phyloP scores from a whole-genome alignment of 2,888 invertebrate species.

The Agrenia bidenticulata region DNA sequence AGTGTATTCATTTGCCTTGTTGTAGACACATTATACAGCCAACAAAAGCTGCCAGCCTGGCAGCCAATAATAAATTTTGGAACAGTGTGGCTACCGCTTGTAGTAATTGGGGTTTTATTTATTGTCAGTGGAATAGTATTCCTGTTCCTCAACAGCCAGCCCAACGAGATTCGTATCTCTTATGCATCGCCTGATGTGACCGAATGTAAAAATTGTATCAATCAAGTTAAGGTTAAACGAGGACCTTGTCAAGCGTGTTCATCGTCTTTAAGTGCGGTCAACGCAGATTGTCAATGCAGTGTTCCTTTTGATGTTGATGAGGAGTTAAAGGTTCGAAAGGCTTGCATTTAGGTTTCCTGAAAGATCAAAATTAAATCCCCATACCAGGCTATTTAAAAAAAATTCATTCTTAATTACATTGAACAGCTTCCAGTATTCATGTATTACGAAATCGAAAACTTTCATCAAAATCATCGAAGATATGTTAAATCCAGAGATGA shows the following conservation, averaged over 20 bases:
- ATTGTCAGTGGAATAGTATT: slow-evolving; percentile 55
- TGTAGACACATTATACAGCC: slow-evolving; percentile 65
- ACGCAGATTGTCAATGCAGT: neutral
- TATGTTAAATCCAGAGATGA: slow-evolving; percentile 94
- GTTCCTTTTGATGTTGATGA: neutral
- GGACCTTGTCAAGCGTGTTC: neutral
- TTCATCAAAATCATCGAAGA: slow-evolving; percentile 96
- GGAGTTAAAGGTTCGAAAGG: neutral
- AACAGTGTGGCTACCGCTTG: slow-evolving; percentile 93
- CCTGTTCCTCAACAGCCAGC: slow-evolving; percentile 60
- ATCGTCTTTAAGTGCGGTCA: neutral
- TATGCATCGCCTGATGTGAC: slow-evolving; percentile 10
- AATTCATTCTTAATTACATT: no score
- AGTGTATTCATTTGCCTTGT: no score
- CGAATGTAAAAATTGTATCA: slow-evolving; percentile 15
- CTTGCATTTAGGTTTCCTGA: neutral
- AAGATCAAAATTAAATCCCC: neutral
- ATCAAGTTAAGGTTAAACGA: slow-evolving; percentile 12
- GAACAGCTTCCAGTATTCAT: slow-evolving; percentile 80
- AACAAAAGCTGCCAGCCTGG: slow-evolving; percentile 94
- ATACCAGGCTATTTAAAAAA: neutral
- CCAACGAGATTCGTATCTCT: slow-evolving; percentile 7
- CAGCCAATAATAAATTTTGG: slow-evolving; percentile 97
- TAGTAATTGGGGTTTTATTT: slow-evolving; percentile 81
- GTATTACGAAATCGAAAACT: slow-evolving; percentile 96